phyloP scores from a whole-genome alignment of 2,888 invertebrate genomes.

The Harpalus rubripes region DNA sequence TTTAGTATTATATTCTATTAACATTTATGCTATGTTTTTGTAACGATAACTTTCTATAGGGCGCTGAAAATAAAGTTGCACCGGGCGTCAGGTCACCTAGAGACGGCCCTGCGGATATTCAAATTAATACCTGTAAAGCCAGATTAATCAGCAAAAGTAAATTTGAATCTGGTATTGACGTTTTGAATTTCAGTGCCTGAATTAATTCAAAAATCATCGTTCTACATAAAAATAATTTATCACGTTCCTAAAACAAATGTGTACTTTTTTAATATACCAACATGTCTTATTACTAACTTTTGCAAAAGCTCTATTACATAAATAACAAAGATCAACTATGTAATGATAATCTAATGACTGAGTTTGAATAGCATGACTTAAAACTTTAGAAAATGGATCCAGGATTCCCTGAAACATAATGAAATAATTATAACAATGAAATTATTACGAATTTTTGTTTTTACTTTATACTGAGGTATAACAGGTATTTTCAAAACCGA shows the following conservation, averaged over 20 bases:
- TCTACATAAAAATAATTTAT: constrained; percentile 94
- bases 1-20: too few relatives aligned
- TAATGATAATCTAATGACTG: constrained; percentile 88
- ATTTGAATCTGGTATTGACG: constrained; percentile 95
- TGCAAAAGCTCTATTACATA: constrained; percentile 93
- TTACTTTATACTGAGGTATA: constrained; percentile 88
- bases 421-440: not conserved
- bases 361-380: constrained; percentile 95
- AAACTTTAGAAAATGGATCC: constrained; percentile 96
- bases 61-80: too few relatives aligned
- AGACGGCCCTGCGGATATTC: too few relatives aligned
- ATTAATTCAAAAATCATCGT: constrained; percentile 96
- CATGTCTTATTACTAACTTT: constrained; percentile 78
- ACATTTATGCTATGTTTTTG: too few relatives aligned
- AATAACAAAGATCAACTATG: constrained; percentile 92
- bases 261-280: too few relatives aligned
- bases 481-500: constrained; percentile 91
- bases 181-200: constrained; percentile 97
- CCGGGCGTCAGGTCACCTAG: too few relatives aligned
- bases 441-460: not conserved
- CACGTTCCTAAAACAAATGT: constrained; percentile 85
- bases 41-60: too few relatives aligned
- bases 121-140: constrained; percentile 84
- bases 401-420: constrained; percentile 84
- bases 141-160: constrained; percentile 93